phyloP scores from a whole-genome alignment of 2,888 invertebrate genomes.

The Diadegma fenestrale region DNA sequence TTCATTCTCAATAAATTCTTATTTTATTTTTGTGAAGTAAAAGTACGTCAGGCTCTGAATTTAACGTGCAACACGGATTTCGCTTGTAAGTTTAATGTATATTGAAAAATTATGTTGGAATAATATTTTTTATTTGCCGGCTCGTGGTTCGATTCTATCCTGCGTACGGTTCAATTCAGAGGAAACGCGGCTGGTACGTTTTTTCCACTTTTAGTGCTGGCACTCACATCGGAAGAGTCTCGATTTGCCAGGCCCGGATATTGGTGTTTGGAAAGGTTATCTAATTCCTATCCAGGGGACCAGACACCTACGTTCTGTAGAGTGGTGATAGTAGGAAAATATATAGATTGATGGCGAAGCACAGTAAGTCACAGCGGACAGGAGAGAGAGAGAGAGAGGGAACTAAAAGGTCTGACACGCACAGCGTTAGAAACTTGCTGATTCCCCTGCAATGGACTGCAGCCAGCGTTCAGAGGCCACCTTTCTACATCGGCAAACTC shows the following conservation, averaged over 20 bases:
- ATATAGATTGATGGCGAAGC: neutral
- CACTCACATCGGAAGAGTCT: neutral
- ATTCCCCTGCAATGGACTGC: slow-evolving; percentile 20
- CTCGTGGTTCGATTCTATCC: neutral
- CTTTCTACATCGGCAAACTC: slow-evolving; percentile 15
- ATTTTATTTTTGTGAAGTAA: neutral
- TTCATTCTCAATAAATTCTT: neutral
- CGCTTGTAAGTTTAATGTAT: too few species aligned
- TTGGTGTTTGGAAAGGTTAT: slow-evolving; percentile 53
- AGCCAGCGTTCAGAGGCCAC: slow-evolving; percentile 32
- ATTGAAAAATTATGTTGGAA: neutral
- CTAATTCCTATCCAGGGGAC: slow-evolving; percentile 59
- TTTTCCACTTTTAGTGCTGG: neutral
- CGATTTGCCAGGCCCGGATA: slow-evolving; percentile 56
- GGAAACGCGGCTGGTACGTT: neutral
- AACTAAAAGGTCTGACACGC: slow-evolving; percentile 28
- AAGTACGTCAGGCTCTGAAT: too few species aligned
- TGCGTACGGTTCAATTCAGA: neutral
- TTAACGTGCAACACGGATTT: too few species aligned
- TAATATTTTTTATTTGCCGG: neutral
- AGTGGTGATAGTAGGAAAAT: slow-evolving; percentile 4
- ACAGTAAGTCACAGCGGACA: neutral
- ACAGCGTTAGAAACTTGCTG: slow-evolving; percentile 20
- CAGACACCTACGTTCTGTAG: slow-evolving; percentile 3
- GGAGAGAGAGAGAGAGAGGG: neutral